Evolutionary conservation across 2,888 invertebrate genomes (phyloP).

Genomic region (Busseola fusca): DNA sequence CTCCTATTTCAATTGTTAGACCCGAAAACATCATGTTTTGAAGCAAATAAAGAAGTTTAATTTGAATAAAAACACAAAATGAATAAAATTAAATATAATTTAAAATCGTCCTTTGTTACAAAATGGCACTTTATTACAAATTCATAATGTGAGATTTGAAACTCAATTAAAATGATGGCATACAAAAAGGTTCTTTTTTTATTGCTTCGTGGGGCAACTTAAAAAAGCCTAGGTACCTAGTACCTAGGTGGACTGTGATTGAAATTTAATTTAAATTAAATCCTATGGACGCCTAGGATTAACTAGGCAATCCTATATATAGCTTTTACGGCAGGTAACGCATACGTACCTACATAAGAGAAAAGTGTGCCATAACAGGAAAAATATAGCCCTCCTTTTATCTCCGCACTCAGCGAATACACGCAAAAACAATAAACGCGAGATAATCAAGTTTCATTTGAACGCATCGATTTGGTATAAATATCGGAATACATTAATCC

Average conservation of each 20-base stretch:
- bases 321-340: neutral
- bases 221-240: neutral
- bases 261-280: neutral
- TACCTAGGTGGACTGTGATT: neutral
- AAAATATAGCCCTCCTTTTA: slow-evolving; percentile 25
- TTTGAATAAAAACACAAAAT: neutral
- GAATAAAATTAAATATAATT: neutral
- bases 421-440: slow-evolving; percentile 51
- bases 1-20: too few relatives aligned
- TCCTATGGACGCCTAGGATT: neutral
- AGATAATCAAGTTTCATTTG: slow-evolving; percentile 56
- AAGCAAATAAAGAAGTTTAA: too few relatives aligned
- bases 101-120: neutral
- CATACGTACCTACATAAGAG: neutral
- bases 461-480: slow-evolving; percentile 57
- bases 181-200: neutral
- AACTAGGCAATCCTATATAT: neutral
- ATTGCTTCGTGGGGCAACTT: neutral
- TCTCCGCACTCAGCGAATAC: slow-evolving; percentile 17
- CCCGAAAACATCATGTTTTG: too few relatives aligned
- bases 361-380: neutral
- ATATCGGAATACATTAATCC: slow-evolving; percentile 54
- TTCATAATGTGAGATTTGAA: neutral
- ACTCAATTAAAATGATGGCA: neutral
- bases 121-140: neutral